Evolutionary conservation across 37 sponge, comb jelly and placozoan genomes (phyloP), one percentile per base, ranked within the genome.

Genomic region (Haliclona indistincta): DNA sequence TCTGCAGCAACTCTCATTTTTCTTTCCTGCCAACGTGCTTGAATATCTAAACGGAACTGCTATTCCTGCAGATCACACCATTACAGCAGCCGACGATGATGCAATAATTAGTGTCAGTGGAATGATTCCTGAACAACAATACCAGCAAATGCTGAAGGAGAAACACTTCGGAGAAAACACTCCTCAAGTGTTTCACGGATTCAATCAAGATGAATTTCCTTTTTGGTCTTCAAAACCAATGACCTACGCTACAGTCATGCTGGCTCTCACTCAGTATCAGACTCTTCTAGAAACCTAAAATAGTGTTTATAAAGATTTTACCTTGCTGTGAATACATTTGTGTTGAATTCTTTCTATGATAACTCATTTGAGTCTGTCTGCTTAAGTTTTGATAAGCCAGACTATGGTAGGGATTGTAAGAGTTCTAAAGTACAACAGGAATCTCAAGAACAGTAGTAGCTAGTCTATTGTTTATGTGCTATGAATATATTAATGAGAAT

Each of bases 231-330:
- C 85, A 2, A 56, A 76, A 13, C 55, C 71, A 4, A 68, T 77
- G 11, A 84, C 85, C 2, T 38, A 84, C 33, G 55, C 85, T 53
- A 62, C 85, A 33, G 63, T 60, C 5, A 35, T 75, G 53, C 53
- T 83, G 8, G 84, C 84, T 44, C 71, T 83, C n/a, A 77, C 85
- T 36, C 77, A 84, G 62, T 84, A n/a, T n/a, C n/a, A n/a, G n/a
- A n/a, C n/a, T n/a, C n/a, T n/a, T n/a, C n/a, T n/a, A n/a, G n/a
- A n/a, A n/a, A n/a, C n/a, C n/a, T n/a, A n/a, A n/a, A n/a, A n/a
- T n/a, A n/a, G n/a, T n/a, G n/a, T n/a, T n/a, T n/a, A n/a, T n/a
- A n/a, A n/a, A n/a, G n/a, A n/a, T n/a, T n/a, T n/a, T n/a, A n/a
- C n/a, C n/a, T n/a, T n/a, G n/a, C n/a, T n/a, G n/a, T n/a, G n/a